These are phyloP conservation scores for Neotragus moschatus DNA, from an alignment of 2,113 vertebrate genomes.

Conservation along the genomic window DNA sequence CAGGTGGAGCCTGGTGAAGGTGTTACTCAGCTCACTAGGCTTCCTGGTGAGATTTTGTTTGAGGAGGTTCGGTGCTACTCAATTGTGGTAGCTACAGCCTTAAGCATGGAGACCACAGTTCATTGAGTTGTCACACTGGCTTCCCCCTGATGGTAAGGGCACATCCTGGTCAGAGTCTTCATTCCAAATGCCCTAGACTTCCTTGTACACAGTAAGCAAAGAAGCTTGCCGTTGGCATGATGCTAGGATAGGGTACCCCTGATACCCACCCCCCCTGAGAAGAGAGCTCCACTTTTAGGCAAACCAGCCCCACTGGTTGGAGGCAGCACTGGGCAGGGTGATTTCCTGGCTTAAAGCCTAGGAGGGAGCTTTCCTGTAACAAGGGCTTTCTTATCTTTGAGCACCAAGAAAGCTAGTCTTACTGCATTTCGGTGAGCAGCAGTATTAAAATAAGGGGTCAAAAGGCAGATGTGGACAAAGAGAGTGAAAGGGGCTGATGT, in stretches of 20 bases:
- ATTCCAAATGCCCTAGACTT: neutral
- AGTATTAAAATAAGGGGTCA: neutral
- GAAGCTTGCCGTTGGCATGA: fast-evolving
- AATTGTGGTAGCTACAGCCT: fast-evolving
- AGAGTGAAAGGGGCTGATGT: neutral
- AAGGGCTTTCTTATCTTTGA: neutral
- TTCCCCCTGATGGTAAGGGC: neutral
- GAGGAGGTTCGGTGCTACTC: neutral
- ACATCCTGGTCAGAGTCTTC: neutral
- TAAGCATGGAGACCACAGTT: neutral
- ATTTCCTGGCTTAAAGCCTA: neutral
- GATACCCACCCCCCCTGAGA: neutral
- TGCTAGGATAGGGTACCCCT: fast-evolving
- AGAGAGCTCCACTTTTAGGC: neutral
- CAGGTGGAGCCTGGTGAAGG: neutral
- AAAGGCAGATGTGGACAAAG: neutral
- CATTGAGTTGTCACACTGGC: neutral
- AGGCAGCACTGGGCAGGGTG: fast-evolving
- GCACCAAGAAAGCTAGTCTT: neutral
- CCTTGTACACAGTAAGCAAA: neutral
- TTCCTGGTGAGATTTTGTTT: neutral
- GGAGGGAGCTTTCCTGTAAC: no score
- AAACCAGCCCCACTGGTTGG: neutral
- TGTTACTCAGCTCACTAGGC: no score
- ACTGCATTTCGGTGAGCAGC: neutral